Percentiles rank a stretch among this genome's conserved stretches.
Conservation (phyloP, 1,140 invertebrate genomes). For the Trichoplusia ni region DNA sequence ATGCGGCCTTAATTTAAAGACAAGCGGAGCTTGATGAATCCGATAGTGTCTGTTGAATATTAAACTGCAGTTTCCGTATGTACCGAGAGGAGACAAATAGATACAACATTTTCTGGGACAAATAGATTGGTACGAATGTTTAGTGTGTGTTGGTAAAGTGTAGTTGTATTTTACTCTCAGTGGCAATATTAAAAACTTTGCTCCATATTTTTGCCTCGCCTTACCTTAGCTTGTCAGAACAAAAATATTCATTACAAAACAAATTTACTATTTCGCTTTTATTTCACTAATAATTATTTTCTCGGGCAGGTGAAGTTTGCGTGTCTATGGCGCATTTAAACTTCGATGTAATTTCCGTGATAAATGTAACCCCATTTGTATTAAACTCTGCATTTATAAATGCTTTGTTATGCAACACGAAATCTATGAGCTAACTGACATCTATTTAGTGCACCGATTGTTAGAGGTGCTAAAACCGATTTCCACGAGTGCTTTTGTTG, state of each 20-base stretch:
- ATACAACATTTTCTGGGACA: no score
- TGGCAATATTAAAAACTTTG: no score
- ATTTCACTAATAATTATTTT: conserved; percentile 43
- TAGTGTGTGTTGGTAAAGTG: no score
- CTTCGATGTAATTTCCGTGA: conserved; percentile 60
- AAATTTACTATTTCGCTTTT: conserved; percentile 1
- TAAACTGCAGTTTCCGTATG: background rate
- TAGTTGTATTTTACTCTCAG: no score
- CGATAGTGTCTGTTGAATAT: conserved; percentile 4
- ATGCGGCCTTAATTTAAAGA: background rate
- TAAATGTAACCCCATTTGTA: conserved; percentile 52
- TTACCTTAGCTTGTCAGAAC: background rate
- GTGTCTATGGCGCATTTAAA: conserved; percentile 57
- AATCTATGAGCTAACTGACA: conserved; percentile 6
- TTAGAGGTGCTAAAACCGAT: no score
- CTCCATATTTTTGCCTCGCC: no score
- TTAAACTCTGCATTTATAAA: conserved; percentile 39
- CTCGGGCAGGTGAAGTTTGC: conserved; percentile 42
- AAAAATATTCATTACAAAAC: conserved; percentile 15
- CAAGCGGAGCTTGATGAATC: background rate
- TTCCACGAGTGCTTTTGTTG: no score
- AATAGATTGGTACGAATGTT: no score
- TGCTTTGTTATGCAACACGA: conserved; percentile 22
- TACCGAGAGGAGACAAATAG: background rate
- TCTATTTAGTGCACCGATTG: background rate